Evolutionary conservation across 1,140 invertebrate genomes (phyloP), one percentile per base, ranked within the genome.

Genomic region (Anoplolepis gracilipes): DNA sequence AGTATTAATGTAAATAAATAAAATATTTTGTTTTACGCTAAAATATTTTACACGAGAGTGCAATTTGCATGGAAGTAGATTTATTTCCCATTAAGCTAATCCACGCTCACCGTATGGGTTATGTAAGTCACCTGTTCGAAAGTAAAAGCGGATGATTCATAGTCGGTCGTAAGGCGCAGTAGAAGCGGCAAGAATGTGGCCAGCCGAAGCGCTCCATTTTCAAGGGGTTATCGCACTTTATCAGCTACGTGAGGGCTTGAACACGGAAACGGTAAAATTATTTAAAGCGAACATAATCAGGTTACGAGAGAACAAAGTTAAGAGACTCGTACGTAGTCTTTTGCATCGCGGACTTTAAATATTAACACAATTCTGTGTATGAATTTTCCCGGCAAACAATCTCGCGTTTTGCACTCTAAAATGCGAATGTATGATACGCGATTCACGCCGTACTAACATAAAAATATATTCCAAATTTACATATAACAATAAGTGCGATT

Each of bases 261-360:
- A 69, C 64, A 69, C 64, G 62, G 36, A 33, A 19, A 36, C 49
- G 78, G 53, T 13, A n/a, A 53, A 73, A 82, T 82, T 82, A 82
- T 73, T 73, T 39, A 25, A 73, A 28, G n/a, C 72, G 55, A 82
- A 82, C 78, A 42, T 82, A 82, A 82, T 82, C 67, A 73, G 78
- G 78, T 72, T 82, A 46, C 25, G 25, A 4, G 49, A 19, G 55
- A 72, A 53, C 25, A n/a, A 82, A 82, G 53, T 82, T 82, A 82
- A 59, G 42, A n/a, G 36, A 59, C 67, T 42, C 67, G 30, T 49
- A 33, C n/a, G 65, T 72, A 73, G 16, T 36, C 78, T 33, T 59
- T 82, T 59, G 22, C 39, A 73, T 5, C n/a, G 16, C 36, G 49
- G 42, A 59, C 8, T 59, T 42, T 72, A 73, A 61, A 82, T 73